A percentile compares a stretch with the other conserved stretches of the same genome.
Conservation (phyloP, 2,113 vertebrate species). For the Podarcis cretensis region DNA sequence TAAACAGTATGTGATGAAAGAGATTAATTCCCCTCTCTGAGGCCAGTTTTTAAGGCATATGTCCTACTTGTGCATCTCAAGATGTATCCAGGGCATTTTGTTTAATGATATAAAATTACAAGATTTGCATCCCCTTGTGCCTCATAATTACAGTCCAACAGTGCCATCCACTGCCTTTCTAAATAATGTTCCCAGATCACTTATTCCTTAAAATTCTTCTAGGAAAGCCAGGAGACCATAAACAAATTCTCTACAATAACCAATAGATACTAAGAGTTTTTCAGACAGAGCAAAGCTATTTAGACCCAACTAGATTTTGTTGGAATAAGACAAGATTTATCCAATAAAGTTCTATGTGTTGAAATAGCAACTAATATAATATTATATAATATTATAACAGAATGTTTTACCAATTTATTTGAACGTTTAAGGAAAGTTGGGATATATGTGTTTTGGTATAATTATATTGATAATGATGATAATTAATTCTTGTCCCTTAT, state of each 20-base stretch:
- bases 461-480: neutral
- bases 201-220: constrained; percentile 7
- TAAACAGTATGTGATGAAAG: neutral
- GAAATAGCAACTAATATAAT: neutral
- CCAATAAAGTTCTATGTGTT: rapidly evolving
- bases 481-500: neutral
- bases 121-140: constrained; percentile 36
- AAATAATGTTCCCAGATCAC: constrained; percentile 46
- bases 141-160: constrained; percentile 67
- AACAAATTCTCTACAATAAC: neutral
- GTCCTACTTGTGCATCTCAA: constrained; percentile 2
- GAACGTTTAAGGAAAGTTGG: neutral
- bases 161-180: constrained; percentile 70
- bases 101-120: constrained; percentile 16
- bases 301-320: neutral
- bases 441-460: neutral
- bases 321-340: neutral
- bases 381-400: neutral
- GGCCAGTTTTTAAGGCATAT: constrained; percentile 32
- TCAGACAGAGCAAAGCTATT: neutral
- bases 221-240: neutral
- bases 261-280: too few relatives aligned
- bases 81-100: constrained; percentile 32
- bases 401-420: neutral
- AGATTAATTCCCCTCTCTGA: constrained; percentile 10